Evolutionary conservation across 2,888 invertebrate genomes (phyloP).

Genomic region (Cyrtodaria siliqua): DNA sequence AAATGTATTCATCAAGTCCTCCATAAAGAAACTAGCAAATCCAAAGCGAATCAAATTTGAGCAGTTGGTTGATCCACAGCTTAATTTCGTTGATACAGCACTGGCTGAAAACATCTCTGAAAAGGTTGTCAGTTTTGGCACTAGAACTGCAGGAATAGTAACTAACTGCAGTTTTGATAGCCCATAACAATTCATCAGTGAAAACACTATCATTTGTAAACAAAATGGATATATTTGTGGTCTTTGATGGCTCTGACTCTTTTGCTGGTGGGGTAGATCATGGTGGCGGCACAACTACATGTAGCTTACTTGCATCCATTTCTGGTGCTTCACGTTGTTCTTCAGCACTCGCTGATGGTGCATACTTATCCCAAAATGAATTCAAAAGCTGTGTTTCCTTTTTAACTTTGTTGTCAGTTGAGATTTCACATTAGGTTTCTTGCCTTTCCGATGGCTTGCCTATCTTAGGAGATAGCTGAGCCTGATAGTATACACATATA

Average conservation of each 20-base stretch:
- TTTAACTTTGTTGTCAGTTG: constrained; percentile 30
- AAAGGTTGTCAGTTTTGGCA: constrained; percentile 29
- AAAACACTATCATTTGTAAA: constrained; percentile 32
- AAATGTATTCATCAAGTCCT: constrained; percentile 18
- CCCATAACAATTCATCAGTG: constrained; percentile 39
- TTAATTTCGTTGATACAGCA: constrained; percentile 32
- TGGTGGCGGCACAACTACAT: constrained; percentile 30
- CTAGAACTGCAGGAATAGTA: constrained; percentile 40
- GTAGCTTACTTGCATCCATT: constrained; percentile 23
- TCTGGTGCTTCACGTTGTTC: constrained; percentile 8
- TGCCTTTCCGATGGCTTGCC: constrained; percentile 46
- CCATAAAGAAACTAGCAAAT: constrained; percentile 18
- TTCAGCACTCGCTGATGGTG: constrained; percentile 12
- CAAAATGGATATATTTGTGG: constrained; percentile 25
- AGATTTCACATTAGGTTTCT: constrained; percentile 25
- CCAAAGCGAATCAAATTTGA: constrained; percentile 41
- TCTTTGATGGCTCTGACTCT: neutral
- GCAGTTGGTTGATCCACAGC: constrained; percentile 30
- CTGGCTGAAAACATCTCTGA: constrained; percentile 43
- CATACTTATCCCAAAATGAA: constrained; percentile 28
- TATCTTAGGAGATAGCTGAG: no score
- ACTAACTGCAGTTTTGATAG: constrained; percentile 33
- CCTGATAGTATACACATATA: no score
- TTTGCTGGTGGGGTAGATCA: constrained; percentile 7
- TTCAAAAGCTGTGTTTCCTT: constrained; percentile 29